Evolutionary conservation across 1,140 invertebrate species (phyloP).

Genomic region (Physella acuta): DNA sequence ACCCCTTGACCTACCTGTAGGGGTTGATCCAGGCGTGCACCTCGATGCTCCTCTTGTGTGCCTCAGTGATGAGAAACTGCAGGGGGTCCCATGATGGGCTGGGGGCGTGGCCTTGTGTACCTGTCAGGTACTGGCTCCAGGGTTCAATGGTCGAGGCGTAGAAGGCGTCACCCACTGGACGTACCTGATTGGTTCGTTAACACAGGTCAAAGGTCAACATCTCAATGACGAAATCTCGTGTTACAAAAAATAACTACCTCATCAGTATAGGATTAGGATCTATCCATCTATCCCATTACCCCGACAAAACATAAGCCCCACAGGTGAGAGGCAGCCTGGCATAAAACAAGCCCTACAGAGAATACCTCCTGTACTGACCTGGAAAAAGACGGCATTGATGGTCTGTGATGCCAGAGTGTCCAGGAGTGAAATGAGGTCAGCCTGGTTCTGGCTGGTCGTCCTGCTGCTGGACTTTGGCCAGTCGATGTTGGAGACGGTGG

Average conservation of each 20-base stretch:
- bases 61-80: slow-evolving; percentile 39
- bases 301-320: not conserved
- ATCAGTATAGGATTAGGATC: not conserved
- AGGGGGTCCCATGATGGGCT: slow-evolving; percentile 52
- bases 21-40: slow-evolving; percentile 58
- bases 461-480: not conserved
- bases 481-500: not conserved
- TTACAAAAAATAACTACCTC: not conserved
- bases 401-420: not conserved
- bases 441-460: not conserved
- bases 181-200: slow-evolving; percentile 38
- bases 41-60: slow-evolving; percentile 46
- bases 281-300: not conserved
- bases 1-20: slow-evolving; percentile 34
- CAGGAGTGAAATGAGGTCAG: not conserved
- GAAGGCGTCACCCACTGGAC: slow-evolving; percentile 46
- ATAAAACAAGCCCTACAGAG: not conserved
- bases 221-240: not conserved
- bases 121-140: slow-evolving; percentile 54
- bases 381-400: not conserved
- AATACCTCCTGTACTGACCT: not conserved
- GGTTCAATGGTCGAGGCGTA: slow-evolving; percentile 51
- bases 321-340: not conserved
- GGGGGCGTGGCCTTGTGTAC: slow-evolving; percentile 48
- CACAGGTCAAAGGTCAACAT: not conserved